phyloP scores from a whole-genome alignment of 1,140 invertebrate species.

The Trichoplusia ni region DNA sequence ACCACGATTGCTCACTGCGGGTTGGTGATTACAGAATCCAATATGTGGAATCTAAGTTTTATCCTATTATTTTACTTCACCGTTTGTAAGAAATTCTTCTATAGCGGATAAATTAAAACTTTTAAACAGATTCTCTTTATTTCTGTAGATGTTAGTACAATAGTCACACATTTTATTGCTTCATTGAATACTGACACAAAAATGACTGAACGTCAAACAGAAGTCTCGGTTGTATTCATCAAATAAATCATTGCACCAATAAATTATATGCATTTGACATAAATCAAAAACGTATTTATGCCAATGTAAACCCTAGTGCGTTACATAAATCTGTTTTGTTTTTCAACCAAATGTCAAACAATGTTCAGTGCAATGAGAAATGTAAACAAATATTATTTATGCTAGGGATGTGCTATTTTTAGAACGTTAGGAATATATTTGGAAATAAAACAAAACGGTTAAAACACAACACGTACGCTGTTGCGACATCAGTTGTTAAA shows the following conservation, averaged over 20 bases:
- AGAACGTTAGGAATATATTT: conserved; percentile 28
- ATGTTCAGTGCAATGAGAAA: conserved; percentile 38
- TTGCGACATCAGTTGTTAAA: too few species aligned
- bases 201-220: background rate
- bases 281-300: conserved; percentile 14
- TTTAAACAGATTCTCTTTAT: too few species aligned
- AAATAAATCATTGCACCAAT: conserved; percentile 13
- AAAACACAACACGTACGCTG: conserved; percentile 14
- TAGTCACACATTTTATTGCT: too few species aligned
- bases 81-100: too few species aligned
- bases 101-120: too few species aligned
- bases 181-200: background rate
- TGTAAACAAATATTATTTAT: conserved; percentile 60
- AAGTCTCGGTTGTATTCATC: background rate
- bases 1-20: too few species aligned
- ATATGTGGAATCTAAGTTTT: too few species aligned
- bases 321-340: conserved; percentile 50
- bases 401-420: conserved; percentile 47
- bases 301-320: conserved; percentile 1
- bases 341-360: conserved; percentile 54
- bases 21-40: too few species aligned
- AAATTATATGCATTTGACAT: conserved; percentile 23
- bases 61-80: too few species aligned
- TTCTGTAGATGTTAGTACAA: too few species aligned
- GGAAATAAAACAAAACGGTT: conserved; percentile 37